Conservation (phyloP, 2,888 invertebrate genomes). For the Agriotes lineatus region DNA sequence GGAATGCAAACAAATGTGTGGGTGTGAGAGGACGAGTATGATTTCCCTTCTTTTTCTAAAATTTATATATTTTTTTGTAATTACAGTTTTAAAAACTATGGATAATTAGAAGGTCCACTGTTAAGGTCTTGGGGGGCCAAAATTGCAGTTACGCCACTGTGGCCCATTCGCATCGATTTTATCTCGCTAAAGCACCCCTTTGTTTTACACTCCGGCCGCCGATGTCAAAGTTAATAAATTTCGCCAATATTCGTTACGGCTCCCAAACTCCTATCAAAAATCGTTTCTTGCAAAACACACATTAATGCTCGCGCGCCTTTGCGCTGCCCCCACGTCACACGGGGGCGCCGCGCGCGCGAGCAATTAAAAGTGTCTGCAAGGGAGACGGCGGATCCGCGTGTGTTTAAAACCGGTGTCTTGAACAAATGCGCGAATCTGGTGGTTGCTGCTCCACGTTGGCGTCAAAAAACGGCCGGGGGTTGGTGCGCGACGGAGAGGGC, state of each 20-base stretch:
- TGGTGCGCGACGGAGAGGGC: neutral
- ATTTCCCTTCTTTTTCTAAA: too few relatives aligned
- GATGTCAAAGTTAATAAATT: constrained; percentile 35
- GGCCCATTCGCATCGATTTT: constrained; percentile 34
- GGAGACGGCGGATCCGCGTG: constrained; percentile 16
- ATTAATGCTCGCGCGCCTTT: constrained; percentile 5
- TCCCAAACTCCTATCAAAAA: constrained; percentile 31
- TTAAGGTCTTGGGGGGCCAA: too few relatives aligned
- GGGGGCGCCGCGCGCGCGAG: too few relatives aligned
- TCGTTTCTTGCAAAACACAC: constrained; percentile 28
- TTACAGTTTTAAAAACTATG: too few relatives aligned
- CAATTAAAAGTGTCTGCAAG: constrained; percentile 4
- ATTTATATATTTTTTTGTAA: too few relatives aligned
- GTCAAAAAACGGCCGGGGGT: neutral
- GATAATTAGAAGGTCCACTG: too few relatives aligned
- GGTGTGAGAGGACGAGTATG: too few relatives aligned
- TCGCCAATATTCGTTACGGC: constrained; percentile 29
- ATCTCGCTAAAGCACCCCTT: constrained; percentile 28
- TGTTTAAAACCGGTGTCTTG: constrained; percentile 20
- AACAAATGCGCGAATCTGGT: constrained; percentile 9
- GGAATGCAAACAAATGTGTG: too few relatives aligned
- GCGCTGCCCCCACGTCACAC: neutral
- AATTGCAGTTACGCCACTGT: too few relatives aligned
- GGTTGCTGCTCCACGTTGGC: constrained; percentile 1
- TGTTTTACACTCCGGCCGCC: constrained; percentile 21